Conservation (phyloP, 1,140 invertebrate species). For the Drosophila sp. region DNA sequence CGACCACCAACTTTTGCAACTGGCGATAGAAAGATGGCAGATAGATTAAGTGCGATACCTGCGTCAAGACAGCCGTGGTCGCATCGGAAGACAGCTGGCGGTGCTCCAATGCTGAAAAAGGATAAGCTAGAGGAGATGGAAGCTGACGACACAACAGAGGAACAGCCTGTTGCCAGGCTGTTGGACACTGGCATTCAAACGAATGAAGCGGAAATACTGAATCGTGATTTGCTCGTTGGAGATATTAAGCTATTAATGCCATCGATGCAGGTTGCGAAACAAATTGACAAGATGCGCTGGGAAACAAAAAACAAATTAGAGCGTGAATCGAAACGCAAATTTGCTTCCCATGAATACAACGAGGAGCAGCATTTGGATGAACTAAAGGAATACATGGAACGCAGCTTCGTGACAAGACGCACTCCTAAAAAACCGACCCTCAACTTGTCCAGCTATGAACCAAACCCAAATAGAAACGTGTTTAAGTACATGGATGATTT, state of each 20-base stretch:
- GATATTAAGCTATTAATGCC: constrained; percentile 59
- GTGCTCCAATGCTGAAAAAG: constrained; percentile 6
- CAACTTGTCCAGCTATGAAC: constrained; percentile 28
- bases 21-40: not conserved
- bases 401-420: constrained; percentile 61
- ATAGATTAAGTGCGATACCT: not conserved
- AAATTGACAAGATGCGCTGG: constrained; percentile 47
- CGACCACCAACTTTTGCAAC: not conserved
- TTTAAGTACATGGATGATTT: constrained; percentile 78
- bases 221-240: constrained; percentile 62
- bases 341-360: constrained; percentile 53
- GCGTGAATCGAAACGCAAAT: constrained; percentile 49
- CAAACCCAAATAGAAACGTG: constrained; percentile 49
- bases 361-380: constrained; percentile 73
- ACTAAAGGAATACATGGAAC: constrained; percentile 67
- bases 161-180: not conserved
- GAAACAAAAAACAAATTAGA: constrained; percentile 35
- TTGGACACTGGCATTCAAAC: constrained; percentile 68
- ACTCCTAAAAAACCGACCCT: constrained; percentile 47
- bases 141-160: not conserved
- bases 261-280: constrained; percentile 43
- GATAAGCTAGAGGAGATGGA: constrained; percentile 2
- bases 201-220: constrained; percentile 70
- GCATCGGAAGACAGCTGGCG: constrained; percentile 21
- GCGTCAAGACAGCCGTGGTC: constrained; percentile 25